Evolutionary conservation across 1,140 invertebrate species (phyloP), one percentile per base, ranked within the genome.

Genomic region (Megathymus violae): DNA sequence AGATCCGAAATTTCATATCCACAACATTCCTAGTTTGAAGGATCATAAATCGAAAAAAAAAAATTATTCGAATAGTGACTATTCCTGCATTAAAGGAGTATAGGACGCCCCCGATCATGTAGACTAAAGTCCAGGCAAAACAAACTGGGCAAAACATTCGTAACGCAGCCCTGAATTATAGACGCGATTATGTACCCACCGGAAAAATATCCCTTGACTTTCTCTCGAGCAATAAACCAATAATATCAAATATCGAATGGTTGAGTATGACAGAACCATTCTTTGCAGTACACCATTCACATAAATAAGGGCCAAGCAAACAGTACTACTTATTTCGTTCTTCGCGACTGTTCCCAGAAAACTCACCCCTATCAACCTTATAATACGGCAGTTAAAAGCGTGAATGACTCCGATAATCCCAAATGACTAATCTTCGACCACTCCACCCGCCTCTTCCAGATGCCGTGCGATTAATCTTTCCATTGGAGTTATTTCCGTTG

Each of bases 401-500:
- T 25, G 50, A 48, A 43, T 47, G 48, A 25, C 19, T 63, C 34
- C 27, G 31, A 52, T 75, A 78, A 81, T 83, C 72, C 71, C 69
- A 79, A 80, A 77, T 79, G 78, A 79, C 74, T 83, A 83, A 83
- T 83, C 79, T 78, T 69, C 66, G 71, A 63, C 66, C 68, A 71
- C 69, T 79, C 69, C 67, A 71, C 68, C 74, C 74, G 80, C 74
- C 76, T 74, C 75, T 77, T 61, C 72, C 76, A 80, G 74, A 78
- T 80, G 80, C 76, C 72, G 74, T 69, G 77, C 78, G 74, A 83
- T 83, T 83, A 83, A 83, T 83, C 80, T 77, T 76, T 60, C 67
- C 64, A 80, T 82, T 56, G 71, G 72, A 77, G 71, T 80, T 77
- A 79, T 79, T 76, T 64, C 70, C 69, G 80, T 78, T 76, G 66